Evolutionary conservation across 1,140 invertebrate genomes (phyloP).

Genomic region (Lasioglossum baleicum): DNA sequence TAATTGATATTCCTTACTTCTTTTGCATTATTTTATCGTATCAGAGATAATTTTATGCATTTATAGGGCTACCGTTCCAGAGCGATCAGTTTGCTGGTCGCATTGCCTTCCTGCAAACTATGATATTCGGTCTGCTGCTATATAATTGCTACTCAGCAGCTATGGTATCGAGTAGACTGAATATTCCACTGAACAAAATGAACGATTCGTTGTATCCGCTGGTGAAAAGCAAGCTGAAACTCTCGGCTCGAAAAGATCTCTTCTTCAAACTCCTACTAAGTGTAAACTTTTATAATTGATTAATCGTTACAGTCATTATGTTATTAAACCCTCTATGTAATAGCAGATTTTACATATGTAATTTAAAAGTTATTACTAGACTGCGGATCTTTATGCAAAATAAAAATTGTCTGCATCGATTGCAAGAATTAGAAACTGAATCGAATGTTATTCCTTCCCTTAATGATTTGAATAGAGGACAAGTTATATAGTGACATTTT

Average conservation of each 20-base stretch:
- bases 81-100: conserved; percentile 40
- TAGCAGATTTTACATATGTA: no score
- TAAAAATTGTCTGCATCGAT: no score
- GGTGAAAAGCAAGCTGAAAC: conserved; percentile 29
- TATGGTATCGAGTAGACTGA: conserved; percentile 52
- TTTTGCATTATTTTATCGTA: no score
- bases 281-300: conserved; percentile 22
- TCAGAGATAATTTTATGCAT: background rate
- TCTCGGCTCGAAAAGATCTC: conserved; percentile 21
- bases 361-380: no score
- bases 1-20: background rate
- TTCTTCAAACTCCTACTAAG: conserved; percentile 41
- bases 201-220: conserved; percentile 55
- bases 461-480: no score
- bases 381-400: no score
- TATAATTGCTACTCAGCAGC: conserved; percentile 57
- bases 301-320: no score
- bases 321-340: no score
- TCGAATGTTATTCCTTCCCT: no score
- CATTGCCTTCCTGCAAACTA: conserved; percentile 43
- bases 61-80: conserved; percentile 36
- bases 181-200: conserved; percentile 49
- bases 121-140: conserved; percentile 51
- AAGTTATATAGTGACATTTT: no score
- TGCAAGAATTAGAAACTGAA: no score